phyloP scores from a whole-genome alignment of 92 coral and sea anemone species.

The Palythoa grandis region DNA sequence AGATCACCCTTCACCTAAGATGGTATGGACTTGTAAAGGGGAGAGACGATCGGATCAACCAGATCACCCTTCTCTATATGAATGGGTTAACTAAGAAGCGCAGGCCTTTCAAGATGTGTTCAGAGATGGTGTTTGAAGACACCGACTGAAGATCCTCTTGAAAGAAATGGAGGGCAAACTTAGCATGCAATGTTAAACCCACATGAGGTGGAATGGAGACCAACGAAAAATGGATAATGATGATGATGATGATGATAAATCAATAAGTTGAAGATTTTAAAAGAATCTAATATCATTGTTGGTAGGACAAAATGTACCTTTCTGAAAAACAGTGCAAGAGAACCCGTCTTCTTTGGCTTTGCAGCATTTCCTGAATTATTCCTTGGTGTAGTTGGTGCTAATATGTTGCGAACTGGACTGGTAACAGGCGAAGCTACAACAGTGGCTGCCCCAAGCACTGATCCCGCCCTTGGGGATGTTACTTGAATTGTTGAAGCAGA shows the following conservation, averaged over 20 bases:
- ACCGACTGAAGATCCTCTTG: too few species aligned
- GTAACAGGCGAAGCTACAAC: slow-evolving; percentile 63
- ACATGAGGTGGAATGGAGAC: too few species aligned
- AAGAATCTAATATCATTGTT: too few species aligned
- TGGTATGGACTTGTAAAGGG: too few species aligned
- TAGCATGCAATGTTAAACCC: too few species aligned
- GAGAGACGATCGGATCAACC: neutral
- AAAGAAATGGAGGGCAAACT: neutral
- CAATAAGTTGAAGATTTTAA: too few species aligned
- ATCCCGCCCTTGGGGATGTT: slow-evolving; percentile 77
- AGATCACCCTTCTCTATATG: too few species aligned
- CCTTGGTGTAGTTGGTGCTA: slow-evolving; percentile 72
- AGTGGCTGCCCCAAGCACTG: slow-evolving; percentile 57
- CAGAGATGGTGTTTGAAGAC: too few species aligned
- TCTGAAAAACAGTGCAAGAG: slow-evolving; percentile 93
- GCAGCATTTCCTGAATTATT: slow-evolving; percentile 54
- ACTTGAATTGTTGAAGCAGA: slow-evolving; percentile 65
- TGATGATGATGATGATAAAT: too few species aligned
- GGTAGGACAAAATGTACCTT: slow-evolving; percentile 58
- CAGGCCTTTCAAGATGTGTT: too few species aligned
- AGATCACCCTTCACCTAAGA: too few species aligned
- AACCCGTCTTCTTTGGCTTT: slow-evolving; percentile 91
- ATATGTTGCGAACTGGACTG: slow-evolving; percentile 76
- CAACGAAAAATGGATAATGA: neutral
- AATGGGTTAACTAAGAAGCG: too few species aligned